A percentile compares a stretch with the other conserved stretches of the same genome.
Evolutionary conservation across 1,140 invertebrate species (phyloP).

Genomic region (Aphis gossypii): DNA sequence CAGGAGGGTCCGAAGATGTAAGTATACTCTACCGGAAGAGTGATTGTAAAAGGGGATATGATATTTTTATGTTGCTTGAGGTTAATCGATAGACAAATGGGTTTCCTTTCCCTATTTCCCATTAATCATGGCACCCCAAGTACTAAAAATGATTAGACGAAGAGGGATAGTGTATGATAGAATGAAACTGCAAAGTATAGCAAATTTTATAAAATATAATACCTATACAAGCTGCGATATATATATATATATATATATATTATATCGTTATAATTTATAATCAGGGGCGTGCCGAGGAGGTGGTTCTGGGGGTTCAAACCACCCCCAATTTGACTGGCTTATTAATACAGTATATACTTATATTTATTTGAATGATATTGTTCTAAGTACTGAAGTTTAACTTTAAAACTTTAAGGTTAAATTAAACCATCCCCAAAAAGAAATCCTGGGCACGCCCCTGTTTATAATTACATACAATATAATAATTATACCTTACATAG

Average conservation of each 20-base stretch:
- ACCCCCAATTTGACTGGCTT: too few species aligned
- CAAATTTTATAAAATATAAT: not conserved
- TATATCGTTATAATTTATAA: not conserved
- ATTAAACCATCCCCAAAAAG: too few species aligned
- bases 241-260: too few species aligned
- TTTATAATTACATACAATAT: not conserved
- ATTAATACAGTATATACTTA: too few species aligned
- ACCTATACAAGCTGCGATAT: not conserved
- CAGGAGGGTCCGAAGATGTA: conserved; percentile 20
- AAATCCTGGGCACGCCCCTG: too few species aligned
- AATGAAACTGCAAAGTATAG: not conserved
- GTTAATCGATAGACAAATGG: conserved; percentile 56
- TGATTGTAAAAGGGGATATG: not conserved
- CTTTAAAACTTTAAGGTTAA: too few species aligned
- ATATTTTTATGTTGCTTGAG: not conserved
- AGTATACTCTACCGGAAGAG: not conserved
- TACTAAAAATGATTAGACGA: not conserved
- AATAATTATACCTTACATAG: not conserved
- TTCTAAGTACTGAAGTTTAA: too few species aligned
- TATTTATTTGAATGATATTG: too few species aligned
- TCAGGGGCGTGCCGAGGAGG: too few species aligned
- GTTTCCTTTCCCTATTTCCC: conserved; percentile 23
- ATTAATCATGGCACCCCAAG: conserved; percentile 53
- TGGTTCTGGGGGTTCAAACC: too few species aligned
- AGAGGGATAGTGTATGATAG: not conserved